Percentiles rank a stretch among this genome's conserved stretches.
Evolutionary conservation across 1,140 invertebrate species (phyloP).

Genomic region (Zaprionus camerounensis): DNA sequence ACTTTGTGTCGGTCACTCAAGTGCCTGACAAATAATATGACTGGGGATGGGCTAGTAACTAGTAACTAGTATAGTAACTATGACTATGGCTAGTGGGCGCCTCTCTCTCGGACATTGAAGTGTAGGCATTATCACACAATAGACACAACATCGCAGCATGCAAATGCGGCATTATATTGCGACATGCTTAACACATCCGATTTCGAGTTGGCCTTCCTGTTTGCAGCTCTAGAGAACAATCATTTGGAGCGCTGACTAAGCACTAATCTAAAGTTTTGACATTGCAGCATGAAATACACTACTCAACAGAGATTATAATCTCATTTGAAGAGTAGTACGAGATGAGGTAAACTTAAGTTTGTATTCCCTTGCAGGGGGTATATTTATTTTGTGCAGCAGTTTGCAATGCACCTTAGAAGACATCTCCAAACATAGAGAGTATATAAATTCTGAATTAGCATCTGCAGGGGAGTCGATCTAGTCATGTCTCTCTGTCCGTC

Average conservation of each 20-base stretch:
- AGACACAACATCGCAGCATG: slow-evolving; percentile 22
- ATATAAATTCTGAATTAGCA: too few relatives aligned
- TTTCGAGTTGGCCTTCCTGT: slow-evolving; percentile 31
- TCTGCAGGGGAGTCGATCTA: too few relatives aligned
- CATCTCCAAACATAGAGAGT: too few relatives aligned
- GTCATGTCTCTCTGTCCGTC: too few relatives aligned
- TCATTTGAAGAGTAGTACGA: neutral
- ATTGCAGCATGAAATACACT: neutral
- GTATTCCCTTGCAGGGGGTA: too few relatives aligned
- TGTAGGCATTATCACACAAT: slow-evolving; percentile 8
- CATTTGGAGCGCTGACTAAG: slow-evolving; percentile 32
- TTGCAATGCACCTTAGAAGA: too few relatives aligned
- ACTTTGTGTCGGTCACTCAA: slow-evolving; percentile 34
- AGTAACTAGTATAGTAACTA: neutral
- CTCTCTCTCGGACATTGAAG: slow-evolving; percentile 9
- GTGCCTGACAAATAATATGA: slow-evolving; percentile 59
- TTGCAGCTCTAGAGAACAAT: slow-evolving; percentile 25
- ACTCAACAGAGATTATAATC: neutral
- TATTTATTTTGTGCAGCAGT: too few relatives aligned
- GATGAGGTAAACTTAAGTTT: neutral
- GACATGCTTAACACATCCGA: slow-evolving; percentile 11
- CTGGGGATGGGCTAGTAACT: slow-evolving; percentile 1
- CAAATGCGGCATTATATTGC: slow-evolving; percentile 37
- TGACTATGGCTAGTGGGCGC: too few relatives aligned
- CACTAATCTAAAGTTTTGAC: slow-evolving; percentile 21